phyloP scores from a whole-genome alignment of 2,113 vertebrate genomes.

The Malurus alboscapulatus region DNA sequence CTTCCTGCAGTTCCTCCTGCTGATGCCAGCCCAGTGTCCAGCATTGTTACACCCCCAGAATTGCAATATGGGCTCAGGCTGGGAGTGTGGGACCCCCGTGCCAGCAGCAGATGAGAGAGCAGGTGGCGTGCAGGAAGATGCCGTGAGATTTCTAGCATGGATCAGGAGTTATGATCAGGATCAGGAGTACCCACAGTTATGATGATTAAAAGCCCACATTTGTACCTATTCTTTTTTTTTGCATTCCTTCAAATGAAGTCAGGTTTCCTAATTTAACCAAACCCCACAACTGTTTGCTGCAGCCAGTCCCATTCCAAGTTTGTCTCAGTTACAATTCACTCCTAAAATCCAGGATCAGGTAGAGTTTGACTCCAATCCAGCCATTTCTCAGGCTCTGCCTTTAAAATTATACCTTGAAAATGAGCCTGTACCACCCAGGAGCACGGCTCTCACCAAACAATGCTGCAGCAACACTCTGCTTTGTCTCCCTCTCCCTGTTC shows the following conservation, averaged over 20 bases:
- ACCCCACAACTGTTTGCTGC: background rate
- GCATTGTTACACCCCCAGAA: background rate
- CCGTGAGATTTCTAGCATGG: accelerated
- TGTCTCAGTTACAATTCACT: background rate
- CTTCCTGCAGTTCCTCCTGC: background rate
- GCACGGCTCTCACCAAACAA: background rate
- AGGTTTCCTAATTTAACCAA: background rate
- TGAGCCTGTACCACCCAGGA: background rate
- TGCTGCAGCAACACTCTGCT: background rate
- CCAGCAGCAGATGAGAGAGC: constrained; percentile 20
- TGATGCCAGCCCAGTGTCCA: background rate
- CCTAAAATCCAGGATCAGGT: background rate
- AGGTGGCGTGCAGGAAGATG: constrained; percentile 13
- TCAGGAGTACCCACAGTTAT: background rate
- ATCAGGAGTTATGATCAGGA: background rate
- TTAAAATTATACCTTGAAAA: background rate
- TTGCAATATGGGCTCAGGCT: background rate
- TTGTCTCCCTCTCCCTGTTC: background rate
- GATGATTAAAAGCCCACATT: background rate
- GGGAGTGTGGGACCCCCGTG: background rate
- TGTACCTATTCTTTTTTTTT: background rate
- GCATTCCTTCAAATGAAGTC: background rate
- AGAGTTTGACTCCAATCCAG: background rate
- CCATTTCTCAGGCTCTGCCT: background rate
- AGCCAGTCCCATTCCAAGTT: background rate